phyloP scores from a whole-genome alignment of 1,140 invertebrate species.

The Cydia pomonella region DNA sequence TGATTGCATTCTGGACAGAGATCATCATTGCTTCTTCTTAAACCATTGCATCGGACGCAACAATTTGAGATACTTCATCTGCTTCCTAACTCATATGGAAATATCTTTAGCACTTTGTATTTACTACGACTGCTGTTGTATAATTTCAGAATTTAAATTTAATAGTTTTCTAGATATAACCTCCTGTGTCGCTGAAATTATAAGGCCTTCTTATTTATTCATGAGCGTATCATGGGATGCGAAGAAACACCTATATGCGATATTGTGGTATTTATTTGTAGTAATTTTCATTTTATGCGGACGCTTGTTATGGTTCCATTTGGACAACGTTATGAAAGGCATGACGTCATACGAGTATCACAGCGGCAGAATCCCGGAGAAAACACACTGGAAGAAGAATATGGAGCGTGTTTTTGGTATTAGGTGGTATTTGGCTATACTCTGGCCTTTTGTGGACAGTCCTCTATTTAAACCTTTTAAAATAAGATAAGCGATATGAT shows the following conservation, averaged over 20 bases:
- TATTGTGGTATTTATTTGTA: conserved; percentile 32
- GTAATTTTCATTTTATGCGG: background rate
- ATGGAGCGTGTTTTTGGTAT: conserved; percentile 86
- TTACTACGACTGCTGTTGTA: conserved; percentile 64
- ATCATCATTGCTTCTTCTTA: conserved; percentile 94
- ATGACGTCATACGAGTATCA: conserved; percentile 85
- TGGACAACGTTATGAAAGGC: conserved; percentile 1
- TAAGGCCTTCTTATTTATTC: background rate
- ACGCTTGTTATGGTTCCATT: background rate
- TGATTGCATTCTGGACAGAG: conserved; percentile 90
- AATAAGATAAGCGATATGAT: background rate
- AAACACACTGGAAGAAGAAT: conserved; percentile 85
- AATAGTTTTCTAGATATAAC: conserved; percentile 49
- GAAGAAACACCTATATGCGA: conserved; percentile 49
- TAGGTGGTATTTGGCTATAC: conserved; percentile 87
- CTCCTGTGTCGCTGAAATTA: background rate
- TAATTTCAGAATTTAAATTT: conserved; percentile 81
- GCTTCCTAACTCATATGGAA: conserved; percentile 87
- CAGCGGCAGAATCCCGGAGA: conserved; percentile 81
- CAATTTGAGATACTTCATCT: conserved; percentile 91
- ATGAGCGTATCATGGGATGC: background rate
- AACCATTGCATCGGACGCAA: conserved; percentile 90
- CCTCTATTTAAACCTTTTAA: conserved; percentile 73
- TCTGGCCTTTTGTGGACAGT: conserved; percentile 89
- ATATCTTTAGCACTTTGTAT: conserved; percentile 82